A percentile compares a stretch with the other conserved stretches of the same genome.
Evolutionary conservation across 2,113 vertebrate genomes (phyloP).

Genomic region (Dryoscopus gambensis): DNA sequence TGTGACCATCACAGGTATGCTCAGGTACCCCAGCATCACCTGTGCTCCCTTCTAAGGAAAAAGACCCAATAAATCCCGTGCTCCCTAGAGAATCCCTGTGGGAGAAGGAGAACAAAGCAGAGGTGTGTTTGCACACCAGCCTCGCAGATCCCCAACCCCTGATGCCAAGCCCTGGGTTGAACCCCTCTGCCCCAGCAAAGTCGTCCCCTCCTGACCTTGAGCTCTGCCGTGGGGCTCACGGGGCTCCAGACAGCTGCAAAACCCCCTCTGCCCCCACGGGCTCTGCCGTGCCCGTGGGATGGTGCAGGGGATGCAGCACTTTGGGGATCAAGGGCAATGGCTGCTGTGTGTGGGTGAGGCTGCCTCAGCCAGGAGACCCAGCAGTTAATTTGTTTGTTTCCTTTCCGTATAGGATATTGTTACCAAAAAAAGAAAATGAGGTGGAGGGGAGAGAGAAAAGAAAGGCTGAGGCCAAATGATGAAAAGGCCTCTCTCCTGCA

Average conservation of each 20-base stretch:
- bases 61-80: neutral
- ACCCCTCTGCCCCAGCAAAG: neutral
- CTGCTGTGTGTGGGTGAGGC: neutral
- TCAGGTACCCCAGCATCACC: neutral
- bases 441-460: neutral
- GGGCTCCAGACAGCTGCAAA: neutral
- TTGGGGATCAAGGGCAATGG: neutral
- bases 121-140: neutral
- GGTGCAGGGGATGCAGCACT: neutral
- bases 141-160: neutral
- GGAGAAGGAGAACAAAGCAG: neutral
- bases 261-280: neutral
- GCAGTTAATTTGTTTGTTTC: slow-evolving; percentile 34
- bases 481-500: slow-evolving; percentile 44
- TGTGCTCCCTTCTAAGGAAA: neutral
- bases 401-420: slow-evolving; percentile 19
- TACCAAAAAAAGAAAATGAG: slow-evolving; percentile 19
- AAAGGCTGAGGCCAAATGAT: neutral
- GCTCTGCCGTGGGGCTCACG: neutral
- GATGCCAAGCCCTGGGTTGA: neutral
- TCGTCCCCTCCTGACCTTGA: neutral
- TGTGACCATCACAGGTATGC: neutral
- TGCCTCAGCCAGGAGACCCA: neutral
- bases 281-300: neutral
- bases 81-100: neutral